Base-by-base conservation (phyloP, 30 jellyfish, hydroid and myxozoan species). In the Hydra vulgaris region DNA sequence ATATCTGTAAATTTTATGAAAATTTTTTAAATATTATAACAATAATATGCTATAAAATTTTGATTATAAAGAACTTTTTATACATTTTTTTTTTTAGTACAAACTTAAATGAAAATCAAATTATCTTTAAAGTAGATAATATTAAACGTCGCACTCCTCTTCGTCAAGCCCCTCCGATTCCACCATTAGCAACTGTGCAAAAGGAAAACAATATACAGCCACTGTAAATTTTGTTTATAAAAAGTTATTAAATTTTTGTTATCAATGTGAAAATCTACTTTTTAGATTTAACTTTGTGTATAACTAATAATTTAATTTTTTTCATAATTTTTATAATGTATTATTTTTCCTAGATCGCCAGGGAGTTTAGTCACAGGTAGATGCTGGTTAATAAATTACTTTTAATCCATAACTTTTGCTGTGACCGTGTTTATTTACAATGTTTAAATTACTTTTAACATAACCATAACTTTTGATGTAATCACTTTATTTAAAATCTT, bases 81-180 rank as follows among this genome's bases (percentile, higher is more conserved):
- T 68, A 15, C 27, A 15, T 56, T 68, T 1, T 1, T 71, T 80
- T 21, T 70, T 70, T 18, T 54, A 80, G 87, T 24, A 40, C 55
- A 25, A 0, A 82, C n/a, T 21, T 80, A 18, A 80, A 80, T 54
- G 87, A 80, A 21, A 24, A 27, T 18, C 24, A 21, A 70, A 80
- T 80, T 18, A 20, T 23, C 53, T 80, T 80, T 74, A 80, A 80
- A 80, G 72, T 70, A 0, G 74, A 70, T 19, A 72, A 67, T 15
- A 24, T 78, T 5, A 27, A 22, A 22, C 61, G 61, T 40, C 61
- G 12, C 8, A 40, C 12, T 40, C 61, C 61, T 3, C 61, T 40
- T 3, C 12, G 8, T 40, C 61, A 3, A 40, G 61, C 61, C 12
- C 61, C 61, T 40, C 61, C 5, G 12, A 12, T 40, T 12, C 61